A percentile compares a stretch with the other conserved stretches of the same genome.
Evolutionary conservation across 2,797 vertebrate species (phyloP).

Genomic region (Sebastes miniatus): DNA sequence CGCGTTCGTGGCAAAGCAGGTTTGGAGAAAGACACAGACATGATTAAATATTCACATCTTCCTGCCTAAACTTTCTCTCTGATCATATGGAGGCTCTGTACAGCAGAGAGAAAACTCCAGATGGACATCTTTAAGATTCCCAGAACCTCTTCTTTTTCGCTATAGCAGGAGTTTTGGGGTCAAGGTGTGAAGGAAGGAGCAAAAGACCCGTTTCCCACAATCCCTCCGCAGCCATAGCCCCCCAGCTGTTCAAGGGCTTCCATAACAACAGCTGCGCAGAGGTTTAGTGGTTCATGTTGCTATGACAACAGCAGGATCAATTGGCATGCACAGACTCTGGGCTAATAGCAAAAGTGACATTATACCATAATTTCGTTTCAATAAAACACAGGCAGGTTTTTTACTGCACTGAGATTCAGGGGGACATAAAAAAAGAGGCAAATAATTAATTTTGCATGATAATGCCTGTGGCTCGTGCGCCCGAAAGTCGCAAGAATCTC

Average conservation of each 20-base stretch:
- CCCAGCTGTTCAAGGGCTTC: slow-evolving; percentile 85
- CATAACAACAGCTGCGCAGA: slow-evolving; percentile 86
- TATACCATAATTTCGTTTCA: slow-evolving; percentile 80
- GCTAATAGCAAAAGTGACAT: slow-evolving; percentile 84
- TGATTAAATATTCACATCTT: slow-evolving; percentile 64
- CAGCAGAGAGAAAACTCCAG: slow-evolving; percentile 41
- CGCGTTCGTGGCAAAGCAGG: slow-evolving; percentile 40
- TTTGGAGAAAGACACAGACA: slow-evolving; percentile 30
- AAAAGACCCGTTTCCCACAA: slow-evolving; percentile 82
- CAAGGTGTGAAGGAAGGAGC: slow-evolving; percentile 77
- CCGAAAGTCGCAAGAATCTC: slow-evolving; percentile 50
- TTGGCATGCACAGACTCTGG: slow-evolving; percentile 79
- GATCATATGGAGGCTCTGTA: slow-evolving; percentile 32
- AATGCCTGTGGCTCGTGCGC: slow-evolving; percentile 42
- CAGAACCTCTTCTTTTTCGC: slow-evolving; percentile 56
- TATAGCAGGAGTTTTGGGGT: slow-evolving; percentile 63
- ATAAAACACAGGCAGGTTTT: slow-evolving; percentile 75
- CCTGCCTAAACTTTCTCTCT: slow-evolving; percentile 39
- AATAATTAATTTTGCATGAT: slow-evolving; percentile 73
- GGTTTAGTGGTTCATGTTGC: slow-evolving; percentile 84
- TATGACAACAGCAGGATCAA: slow-evolving; percentile 84
- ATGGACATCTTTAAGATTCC: slow-evolving; percentile 65
- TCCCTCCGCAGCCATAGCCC: slow-evolving; percentile 78
- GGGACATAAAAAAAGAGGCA: slow-evolving; percentile 55
- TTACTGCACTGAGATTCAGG: slow-evolving; percentile 58